These are phyloP conservation scores for Watersipora subatra DNA, from an alignment of 1,140 invertebrate genomes.

Conservation along the genomic window DNA sequence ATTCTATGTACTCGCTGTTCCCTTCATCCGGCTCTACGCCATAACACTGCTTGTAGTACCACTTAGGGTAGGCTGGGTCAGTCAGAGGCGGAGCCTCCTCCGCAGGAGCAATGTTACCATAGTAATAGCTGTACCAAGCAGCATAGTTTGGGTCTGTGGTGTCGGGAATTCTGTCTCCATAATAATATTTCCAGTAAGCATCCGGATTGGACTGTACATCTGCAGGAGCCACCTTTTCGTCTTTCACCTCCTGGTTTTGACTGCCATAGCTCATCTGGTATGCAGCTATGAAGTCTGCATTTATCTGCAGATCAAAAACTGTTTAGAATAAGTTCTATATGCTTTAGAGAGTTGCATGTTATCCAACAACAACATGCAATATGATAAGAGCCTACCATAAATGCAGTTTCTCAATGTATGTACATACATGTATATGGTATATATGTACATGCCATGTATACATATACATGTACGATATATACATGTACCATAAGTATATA, in stretches of 20 bases:
- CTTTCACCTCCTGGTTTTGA: constrained; percentile 13
- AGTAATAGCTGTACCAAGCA: background rate
- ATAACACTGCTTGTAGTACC: constrained; percentile 16
- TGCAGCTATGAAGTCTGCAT: constrained; percentile 86
- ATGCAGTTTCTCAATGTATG: no score
- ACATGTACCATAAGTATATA: no score
- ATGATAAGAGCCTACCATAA: no score
- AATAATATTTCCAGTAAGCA: no score
- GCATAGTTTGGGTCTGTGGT: background rate
- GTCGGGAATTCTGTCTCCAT: no score
- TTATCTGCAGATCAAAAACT: constrained; percentile 51
- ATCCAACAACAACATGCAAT: no score
- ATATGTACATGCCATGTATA: no score
- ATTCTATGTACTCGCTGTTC: background rate
- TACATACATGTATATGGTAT: no score
- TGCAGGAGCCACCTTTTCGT: constrained; percentile 24
- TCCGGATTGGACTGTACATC: background rate
- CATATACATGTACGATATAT: no score
- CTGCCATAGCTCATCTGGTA: constrained; percentile 94
- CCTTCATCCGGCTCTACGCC: constrained; percentile 1
- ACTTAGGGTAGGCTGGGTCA: constrained; percentile 18
- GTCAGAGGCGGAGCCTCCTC: background rate
- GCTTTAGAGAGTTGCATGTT: no score
- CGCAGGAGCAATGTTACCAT: background rate
- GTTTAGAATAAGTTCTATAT: no score